Evolutionary conservation across 1,140 invertebrate species (phyloP), one percentile per base, ranked within the genome.

Genomic region (Stegodyphus mimosarum): DNA sequence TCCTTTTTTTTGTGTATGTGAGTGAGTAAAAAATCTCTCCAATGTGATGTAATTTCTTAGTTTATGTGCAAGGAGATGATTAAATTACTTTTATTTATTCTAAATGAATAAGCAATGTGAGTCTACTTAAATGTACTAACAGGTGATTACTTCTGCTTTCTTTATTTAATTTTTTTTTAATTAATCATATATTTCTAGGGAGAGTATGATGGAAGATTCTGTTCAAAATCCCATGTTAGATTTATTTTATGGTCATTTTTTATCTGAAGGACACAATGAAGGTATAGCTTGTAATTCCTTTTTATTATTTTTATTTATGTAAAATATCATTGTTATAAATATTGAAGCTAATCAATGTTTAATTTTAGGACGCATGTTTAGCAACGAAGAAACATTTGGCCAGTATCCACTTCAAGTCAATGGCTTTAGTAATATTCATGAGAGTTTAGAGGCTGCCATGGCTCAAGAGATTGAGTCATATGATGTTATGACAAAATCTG

Each of bases 241-340:
- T 87, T 88, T 92, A 69, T 92, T 92, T 88, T 92, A 92, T 89
- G 92, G 92, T 6, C 90, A 91, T 83, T 91, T 90, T 81, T 88
- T 89, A 76, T 91, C 90, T 63, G 91, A 91, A 86, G 90, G 91
- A 7, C 88, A 89, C 3, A 89, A 91, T 88, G 89, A 91, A 88
- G 91, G 91, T 90, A 88, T 83, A 76, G 70, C 10, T 13, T 7
- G 33, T 55, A 75, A 33, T 60, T 15, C 15, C 5, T 60, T 60
- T 60, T 60, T 60, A 10, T 60, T 60, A 10, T 5, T 15, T 60
- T 5, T 60, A 9, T 2, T 60, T 33, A 33, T 33, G 33, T 33
- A 33, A 33, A 33, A 33, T 33, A 33, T 33, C 33, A 33, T 33
- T 33, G 3, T 33, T 33, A 33, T 33, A 33, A 33, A 33, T 2